Base-by-base conservation (phyloP, 2,113 vertebrate genomes). In the Panthera uncia region DNA sequence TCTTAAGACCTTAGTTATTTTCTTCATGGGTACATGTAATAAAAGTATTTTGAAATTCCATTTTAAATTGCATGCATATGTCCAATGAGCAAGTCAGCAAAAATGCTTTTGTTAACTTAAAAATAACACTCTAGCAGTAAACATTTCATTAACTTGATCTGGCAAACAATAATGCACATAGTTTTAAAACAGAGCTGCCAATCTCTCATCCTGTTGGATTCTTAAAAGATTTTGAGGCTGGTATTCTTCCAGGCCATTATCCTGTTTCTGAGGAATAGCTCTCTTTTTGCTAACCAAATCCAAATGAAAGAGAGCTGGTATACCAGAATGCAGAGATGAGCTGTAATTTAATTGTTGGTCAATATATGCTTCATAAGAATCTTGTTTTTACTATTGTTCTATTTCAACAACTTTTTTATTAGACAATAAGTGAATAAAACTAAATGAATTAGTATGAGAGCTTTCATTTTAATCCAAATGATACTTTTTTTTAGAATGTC, bases 11-110 rank as follows among this genome's bases (percentile, higher is more conserved):
- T 81, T n/a, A 18, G 41, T 95, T 95, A 82, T 94, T 97, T 94
- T 98, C 68, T 97, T 97, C 73, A 15, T 83, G 63, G 87, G 81
- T 93, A 7, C 52, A 84, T 97, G 27, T 96, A 93, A 94, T 91
- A 86, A 93, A 98, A 96, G 23, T 95, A 82, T 97, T 96, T 97
- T 89, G 93, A 97, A 98, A 97, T 98, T 97, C 57, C 81, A 91
- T 91, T 91, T 97, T 92, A 94, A 98, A 96, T 97, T 97, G 52
- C 13, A 52, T 96, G 36, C 89, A 41, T 97, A 96, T 98, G 85
- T 95, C 80, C 86, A 94, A 19, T 89, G 79, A 97, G 23, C 95
- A 96, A 97, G 73, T 94, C 74, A 96, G 73, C 81, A 98, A 97
- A 97, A 97, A 95, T 96, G 71, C 65, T 97, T 97, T 96, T 98